Evolutionary conservation across 1,140 invertebrate species (phyloP).

Genomic region (Trichonephila clavata): DNA sequence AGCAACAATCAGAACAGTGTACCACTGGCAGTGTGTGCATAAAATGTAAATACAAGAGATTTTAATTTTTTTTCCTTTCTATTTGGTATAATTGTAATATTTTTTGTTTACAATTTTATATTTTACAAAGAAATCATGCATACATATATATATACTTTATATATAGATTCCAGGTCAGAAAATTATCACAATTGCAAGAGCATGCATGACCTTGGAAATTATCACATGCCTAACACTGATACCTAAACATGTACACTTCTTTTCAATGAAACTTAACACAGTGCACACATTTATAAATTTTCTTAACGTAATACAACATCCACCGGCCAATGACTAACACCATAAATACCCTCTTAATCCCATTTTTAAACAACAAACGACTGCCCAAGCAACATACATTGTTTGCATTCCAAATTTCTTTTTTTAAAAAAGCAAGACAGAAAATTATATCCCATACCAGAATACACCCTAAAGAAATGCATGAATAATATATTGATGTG

Average conservation of each 20-base stretch:
- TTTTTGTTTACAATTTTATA: constrained; percentile 50
- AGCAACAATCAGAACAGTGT: constrained; percentile 64
- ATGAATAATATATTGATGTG: constrained; percentile 46
- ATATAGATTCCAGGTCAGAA: constrained; percentile 70
- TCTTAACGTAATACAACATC: constrained; percentile 50
- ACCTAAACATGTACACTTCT: constrained; percentile 46
- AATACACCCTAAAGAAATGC: constrained; percentile 38
- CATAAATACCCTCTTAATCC: constrained; percentile 44
- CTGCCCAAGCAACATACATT: constrained; percentile 28
- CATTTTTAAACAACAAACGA: neutral
- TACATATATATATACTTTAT: constrained; percentile 65
- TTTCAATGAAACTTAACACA: constrained; percentile 46
- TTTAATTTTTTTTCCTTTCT: constrained; percentile 28
- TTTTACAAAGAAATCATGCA: constrained; percentile 52
- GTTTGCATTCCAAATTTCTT: constrained; percentile 31
- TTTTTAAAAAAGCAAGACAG: constrained; percentile 8
- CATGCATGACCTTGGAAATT: constrained; percentile 72
- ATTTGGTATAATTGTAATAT: constrained; percentile 2
- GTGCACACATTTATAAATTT: constrained; percentile 54
- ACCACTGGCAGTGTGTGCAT: constrained; percentile 57
- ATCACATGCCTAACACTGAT: constrained; percentile 74
- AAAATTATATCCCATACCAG: constrained; percentile 40
- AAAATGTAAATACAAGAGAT: constrained; percentile 61
- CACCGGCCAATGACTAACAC: constrained; percentile 65
- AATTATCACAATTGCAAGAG: constrained; percentile 76